Percentiles rank a stretch among this genome's conserved stretches.
Evolutionary conservation across 2,797 vertebrate genomes (phyloP).

Genomic region (Enteromius paludinosus): DNA sequence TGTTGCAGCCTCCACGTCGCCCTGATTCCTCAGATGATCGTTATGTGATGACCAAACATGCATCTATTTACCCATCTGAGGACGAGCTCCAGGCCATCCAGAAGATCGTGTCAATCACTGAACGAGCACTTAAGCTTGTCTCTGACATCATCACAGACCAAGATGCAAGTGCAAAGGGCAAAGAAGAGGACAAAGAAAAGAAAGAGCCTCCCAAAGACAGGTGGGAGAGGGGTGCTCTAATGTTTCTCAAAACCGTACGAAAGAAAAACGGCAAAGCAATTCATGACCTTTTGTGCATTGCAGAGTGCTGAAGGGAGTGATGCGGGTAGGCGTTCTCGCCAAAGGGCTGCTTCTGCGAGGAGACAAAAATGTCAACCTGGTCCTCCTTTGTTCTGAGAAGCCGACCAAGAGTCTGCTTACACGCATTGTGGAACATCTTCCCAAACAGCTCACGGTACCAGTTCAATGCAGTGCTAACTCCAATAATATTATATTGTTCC

Average conservation of each 20-base stretch:
- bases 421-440: slow-evolving; percentile 92
- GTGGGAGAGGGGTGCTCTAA: slow-evolving; percentile 47
- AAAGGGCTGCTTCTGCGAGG: slow-evolving; percentile 96
- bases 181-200: slow-evolving; percentile 84
- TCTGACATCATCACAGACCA: slow-evolving; percentile 94
- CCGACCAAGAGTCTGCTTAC: slow-evolving; percentile 88
- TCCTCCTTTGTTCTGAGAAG: slow-evolving; percentile 94
- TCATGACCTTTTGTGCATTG: not conserved
- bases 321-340: slow-evolving; percentile 94
- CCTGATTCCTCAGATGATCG: slow-evolving; percentile 97
- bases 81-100: slow-evolving; percentile 97
- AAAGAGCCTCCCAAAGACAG: slow-evolving; percentile 76
- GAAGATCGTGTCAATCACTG: slow-evolving; percentile 97
- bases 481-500: not conserved
- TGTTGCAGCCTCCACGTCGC: slow-evolving; percentile 87
- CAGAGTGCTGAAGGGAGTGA: slow-evolving; percentile 92
- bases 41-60: slow-evolving; percentile 97
- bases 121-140: slow-evolving; percentile 95
- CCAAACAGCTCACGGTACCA: slow-evolving; percentile 92
- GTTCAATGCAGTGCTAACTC: not conserved
- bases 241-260: not conserved
- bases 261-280: not conserved
- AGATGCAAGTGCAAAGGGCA: slow-evolving; percentile 78
- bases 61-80: slow-evolving; percentile 95
- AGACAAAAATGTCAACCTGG: slow-evolving; percentile 93